phyloP scores from a whole-genome alignment of 2,797 vertebrate genomes.

The Lophotriccus pileatus region DNA sequence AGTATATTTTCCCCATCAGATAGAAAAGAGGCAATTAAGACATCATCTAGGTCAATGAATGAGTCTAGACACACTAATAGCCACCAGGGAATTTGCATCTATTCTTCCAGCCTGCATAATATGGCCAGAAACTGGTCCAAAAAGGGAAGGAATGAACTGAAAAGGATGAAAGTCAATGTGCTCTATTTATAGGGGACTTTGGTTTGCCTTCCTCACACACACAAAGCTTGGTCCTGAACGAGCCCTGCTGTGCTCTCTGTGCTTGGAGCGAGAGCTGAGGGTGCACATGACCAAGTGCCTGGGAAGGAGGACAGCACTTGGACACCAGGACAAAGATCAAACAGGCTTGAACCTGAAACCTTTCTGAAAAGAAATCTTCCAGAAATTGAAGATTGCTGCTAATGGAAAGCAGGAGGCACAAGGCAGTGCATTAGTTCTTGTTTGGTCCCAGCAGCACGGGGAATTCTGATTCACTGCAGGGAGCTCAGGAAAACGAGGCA shows the following conservation, averaged over 20 bases:
- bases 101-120: slow-evolving; percentile 12
- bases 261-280: neutral
- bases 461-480: neutral
- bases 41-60: slow-evolving; percentile 56
- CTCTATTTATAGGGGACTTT: slow-evolving; percentile 5
- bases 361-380: neutral
- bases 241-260: neutral
- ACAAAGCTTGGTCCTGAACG: neutral
- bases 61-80: slow-evolving; percentile 60
- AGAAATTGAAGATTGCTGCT: neutral
- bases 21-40: slow-evolving; percentile 47
- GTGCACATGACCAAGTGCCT: neutral
- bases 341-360: neutral
- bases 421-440: neutral
- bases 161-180: neutral
- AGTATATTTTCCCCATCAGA: slow-evolving; percentile 1
- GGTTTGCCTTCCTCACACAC: neutral
- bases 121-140: neutral
- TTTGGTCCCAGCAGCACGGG: neutral
- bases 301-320: neutral
- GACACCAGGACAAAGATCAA: neutral
- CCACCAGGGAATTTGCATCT: neutral
- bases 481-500: neutral
- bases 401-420: neutral
- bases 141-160: slow-evolving; percentile 24